Evolutionary conservation across 1,140 invertebrate genomes (phyloP).

Genomic region (Scaptomyza hsui): DNA sequence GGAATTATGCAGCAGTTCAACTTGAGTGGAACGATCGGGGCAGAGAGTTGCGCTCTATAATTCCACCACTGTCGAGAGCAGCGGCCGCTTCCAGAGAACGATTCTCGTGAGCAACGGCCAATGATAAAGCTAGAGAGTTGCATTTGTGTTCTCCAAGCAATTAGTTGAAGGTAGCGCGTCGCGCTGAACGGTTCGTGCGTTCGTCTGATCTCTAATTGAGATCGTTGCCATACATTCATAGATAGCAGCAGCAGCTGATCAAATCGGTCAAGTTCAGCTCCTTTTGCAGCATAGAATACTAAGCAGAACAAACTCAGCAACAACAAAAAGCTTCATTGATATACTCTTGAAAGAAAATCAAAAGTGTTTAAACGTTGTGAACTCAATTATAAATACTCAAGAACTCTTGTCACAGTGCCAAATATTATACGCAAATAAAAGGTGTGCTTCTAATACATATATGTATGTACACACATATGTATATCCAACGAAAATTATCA

Average conservation of each 20-base stretch:
- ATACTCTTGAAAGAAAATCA: constrained; percentile 34
- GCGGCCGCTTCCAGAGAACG: constrained; percentile 3
- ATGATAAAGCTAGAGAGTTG: constrained; percentile 4
- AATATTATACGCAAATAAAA: constrained; percentile 43
- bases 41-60: not conserved
- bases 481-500: constrained; percentile 26
- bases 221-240: constrained; percentile 13
- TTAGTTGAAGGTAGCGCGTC: constrained; percentile 68
- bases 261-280: constrained; percentile 78
- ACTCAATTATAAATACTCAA: constrained; percentile 31
- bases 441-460: constrained; percentile 44
- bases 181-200: constrained; percentile 57
- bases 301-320: not conserved
- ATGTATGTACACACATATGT: not conserved
- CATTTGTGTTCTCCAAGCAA: constrained; percentile 21
- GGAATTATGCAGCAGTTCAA: not conserved
- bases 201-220: constrained; percentile 7
- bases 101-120: not conserved
- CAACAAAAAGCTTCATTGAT: too few relatives aligned
- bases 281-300: constrained; percentile 22
- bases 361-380: constrained; percentile 15
- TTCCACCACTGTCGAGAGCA: not conserved
- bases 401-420: constrained; percentile 71
- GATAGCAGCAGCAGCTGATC: constrained; percentile 32
- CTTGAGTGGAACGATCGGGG: too few relatives aligned